These are phyloP conservation scores for Leucozona laternaria DNA, from an alignment of 2,888 invertebrate species.

Conservation along the genomic window DNA sequence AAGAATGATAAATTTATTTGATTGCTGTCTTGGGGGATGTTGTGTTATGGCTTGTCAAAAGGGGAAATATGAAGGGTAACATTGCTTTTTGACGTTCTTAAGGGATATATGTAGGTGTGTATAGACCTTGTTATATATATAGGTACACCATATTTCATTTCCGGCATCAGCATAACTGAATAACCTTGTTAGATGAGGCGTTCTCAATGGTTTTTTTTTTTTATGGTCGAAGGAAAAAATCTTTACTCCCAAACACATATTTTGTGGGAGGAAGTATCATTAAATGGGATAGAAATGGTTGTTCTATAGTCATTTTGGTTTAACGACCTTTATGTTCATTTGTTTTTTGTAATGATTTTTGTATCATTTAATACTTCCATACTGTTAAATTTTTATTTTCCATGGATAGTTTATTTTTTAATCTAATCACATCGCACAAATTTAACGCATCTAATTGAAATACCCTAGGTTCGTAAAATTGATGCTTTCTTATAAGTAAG, in stretches of 20 bases:
- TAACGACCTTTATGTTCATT: no score
- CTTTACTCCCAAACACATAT: not conserved
- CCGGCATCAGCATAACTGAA: not conserved
- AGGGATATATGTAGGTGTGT: not conserved
- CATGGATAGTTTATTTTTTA: no score
- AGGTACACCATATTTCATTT: not conserved
- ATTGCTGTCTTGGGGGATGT: not conserved
- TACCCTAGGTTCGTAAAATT: no score
- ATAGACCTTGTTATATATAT: not conserved
- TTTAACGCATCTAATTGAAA: no score
- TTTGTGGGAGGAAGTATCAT: not conserved
- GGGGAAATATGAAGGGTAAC: not conserved
- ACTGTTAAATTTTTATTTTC: no score
- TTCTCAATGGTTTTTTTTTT: not conserved
- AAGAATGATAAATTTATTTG: constrained; percentile 4
- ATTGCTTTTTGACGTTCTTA: not conserved
- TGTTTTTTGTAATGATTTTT: no score
- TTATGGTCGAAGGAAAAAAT: not conserved
- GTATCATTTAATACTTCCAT: no score
- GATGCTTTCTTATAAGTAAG: no score
- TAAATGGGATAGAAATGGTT: not conserved
- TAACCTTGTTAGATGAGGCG: constrained; percentile 5
- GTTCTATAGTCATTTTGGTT: no score
- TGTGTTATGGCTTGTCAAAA: not conserved
- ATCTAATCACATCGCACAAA: no score